These are phyloP conservation scores for Lophius piscatorius DNA, from an alignment of 2,113 vertebrate genomes.

Conservation along the genomic window DNA sequence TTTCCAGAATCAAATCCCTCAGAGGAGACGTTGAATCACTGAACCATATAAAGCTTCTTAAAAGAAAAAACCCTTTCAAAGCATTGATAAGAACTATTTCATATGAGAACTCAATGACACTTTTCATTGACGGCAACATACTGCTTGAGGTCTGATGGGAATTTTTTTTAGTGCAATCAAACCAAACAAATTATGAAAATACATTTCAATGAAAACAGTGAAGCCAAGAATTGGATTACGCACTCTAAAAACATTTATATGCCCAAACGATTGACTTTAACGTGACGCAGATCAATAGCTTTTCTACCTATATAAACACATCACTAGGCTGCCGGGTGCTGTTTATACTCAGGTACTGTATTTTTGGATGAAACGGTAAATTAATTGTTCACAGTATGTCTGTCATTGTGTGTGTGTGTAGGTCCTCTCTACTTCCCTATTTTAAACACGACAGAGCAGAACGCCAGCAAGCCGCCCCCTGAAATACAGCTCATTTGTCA, in stretches of 20 bases:
- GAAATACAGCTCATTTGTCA: constrained; percentile 67
- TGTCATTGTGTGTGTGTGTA: neutral
- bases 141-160: neutral
- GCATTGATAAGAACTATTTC: neutral
- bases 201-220: too few species aligned
- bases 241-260: too few species aligned
- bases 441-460: constrained; percentile 61
- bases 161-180: too few species aligned
- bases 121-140: neutral
- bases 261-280: too few species aligned
- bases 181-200: too few species aligned
- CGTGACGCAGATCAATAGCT: too few species aligned
- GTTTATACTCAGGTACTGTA: neutral
- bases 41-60: constrained; percentile 8
- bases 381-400: neutral
- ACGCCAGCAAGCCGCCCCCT: constrained; percentile 40
- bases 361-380: neutral
- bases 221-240: too few species aligned
- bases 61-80: neutral
- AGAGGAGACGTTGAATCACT: neutral
- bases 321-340: too few species aligned
- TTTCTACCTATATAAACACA: too few species aligned
- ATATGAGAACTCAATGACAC: neutral
- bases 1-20: constrained; percentile 30
- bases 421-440: neutral